Evolutionary conservation across 1,140 invertebrate species (phyloP), one percentile per base, ranked within the genome.

Genomic region (Drosophila paulistorum): DNA sequence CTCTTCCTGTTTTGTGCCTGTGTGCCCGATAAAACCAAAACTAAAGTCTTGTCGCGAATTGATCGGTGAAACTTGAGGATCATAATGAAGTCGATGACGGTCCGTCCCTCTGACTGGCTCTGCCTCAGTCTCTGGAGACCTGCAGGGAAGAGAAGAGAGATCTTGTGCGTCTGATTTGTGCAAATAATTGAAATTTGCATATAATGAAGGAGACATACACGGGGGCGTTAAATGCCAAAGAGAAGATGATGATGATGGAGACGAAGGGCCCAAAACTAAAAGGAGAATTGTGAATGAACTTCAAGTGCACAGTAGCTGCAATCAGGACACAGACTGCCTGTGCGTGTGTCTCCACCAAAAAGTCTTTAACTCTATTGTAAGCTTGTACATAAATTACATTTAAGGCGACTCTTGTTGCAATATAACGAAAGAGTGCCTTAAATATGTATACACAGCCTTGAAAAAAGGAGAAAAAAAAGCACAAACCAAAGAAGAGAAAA

Each of bases 161-260:
- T 86, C 83, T 86, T 86, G 69, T 71, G 79, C 76, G 84, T 73
- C 84, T 87, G 83, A 87, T 87, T 87, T 89, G 85, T 89, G 85
- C 85, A 89, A 89, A 89, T 89, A 89, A 89, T 89, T 89, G 84
- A 89, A 89, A 89, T 89, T 89, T 89, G 84, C 84, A 89, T 89
- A 90, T 90, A 87, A 87, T 89, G 85, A 80, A 87, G 74, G 80
- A 67, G 58, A 58, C 64, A 57, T 1, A 2, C 67, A 63, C 68
- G 77, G 71, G 68, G 78, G 61, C 71, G 66, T 70, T 66, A 54
- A 67, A 72, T 72, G 65, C 23, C 54, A 64, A 33, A 57, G 11
- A 39, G 45, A n/a, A 54, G n/a, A 54, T 1, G 30, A 35, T 20
- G 33, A 14, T 2, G 41, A 33, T n/a, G 35, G 9, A 42, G 51